Evolutionary conservation across 2,797 vertebrate species (phyloP), one percentile per base, ranked within the genome.

Genomic region (Siniperca obscura): DNA sequence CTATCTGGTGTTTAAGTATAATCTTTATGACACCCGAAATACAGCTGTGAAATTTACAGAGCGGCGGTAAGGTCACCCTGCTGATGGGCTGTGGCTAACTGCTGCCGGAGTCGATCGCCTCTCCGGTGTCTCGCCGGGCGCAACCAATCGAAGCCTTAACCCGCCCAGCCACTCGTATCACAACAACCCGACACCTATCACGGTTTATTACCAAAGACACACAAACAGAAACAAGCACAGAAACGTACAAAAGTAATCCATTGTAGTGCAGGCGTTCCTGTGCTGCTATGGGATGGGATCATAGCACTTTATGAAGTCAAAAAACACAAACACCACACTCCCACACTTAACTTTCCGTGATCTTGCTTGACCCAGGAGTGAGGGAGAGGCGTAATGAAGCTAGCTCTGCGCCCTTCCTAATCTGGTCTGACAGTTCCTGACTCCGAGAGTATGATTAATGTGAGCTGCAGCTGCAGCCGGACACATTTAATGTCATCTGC

Each of bases 401-500:
- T 27, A 55, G 78, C 87, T 81, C 70, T 66, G 83, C 84, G 83
- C 74, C 71, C 68, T 50, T 59, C 82, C 88, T 90, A 90, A 93
- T 94, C 70, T 61, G 75, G 64, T 66, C 72, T 91, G 92, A 91
- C 93, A 91, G 78, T 74, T 82, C 80, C 82, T 67, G 89, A 94
- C 91, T 92, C 70, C 22, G 48, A 74, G 86, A 89, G 74, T 83
- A 90, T 94, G 94, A 96, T 95, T 91, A 93, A 95, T 93, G 90
- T 61, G 87, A 80, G 84, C 87, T 83, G 68, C 83, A 78, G 88
- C 80, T 84, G 80, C 75, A 84, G 78, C 82, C 80, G 82, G 90
- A 91, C 79, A 56, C 89, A 83, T 93, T 94, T 91, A 94, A 93
- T 92, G 93, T 94, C 94, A 93, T 91, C 86, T 12, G 85, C 87